Evolutionary conservation across 2,888 invertebrate genomes (phyloP).

Genomic region (Meloe dianella): DNA sequence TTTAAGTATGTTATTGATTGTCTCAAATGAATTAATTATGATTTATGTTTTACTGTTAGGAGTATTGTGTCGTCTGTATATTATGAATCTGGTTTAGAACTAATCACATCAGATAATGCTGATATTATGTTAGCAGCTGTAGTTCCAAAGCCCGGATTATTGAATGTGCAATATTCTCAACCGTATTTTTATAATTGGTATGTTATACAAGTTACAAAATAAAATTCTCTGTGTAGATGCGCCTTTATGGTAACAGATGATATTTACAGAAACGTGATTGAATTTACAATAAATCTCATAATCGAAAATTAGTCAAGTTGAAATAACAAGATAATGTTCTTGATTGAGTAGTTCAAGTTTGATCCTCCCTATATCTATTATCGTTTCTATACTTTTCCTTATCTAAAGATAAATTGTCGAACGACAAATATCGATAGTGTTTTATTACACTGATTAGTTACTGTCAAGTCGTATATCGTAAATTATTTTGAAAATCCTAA

Average conservation of each 20-base stretch:
- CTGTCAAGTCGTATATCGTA: background rate
- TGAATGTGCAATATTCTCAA: conserved; percentile 49
- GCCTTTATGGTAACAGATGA: too few species aligned
- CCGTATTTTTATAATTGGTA: conserved; percentile 55
- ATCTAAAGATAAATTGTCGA: conserved; percentile 3
- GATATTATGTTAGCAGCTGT: conserved; percentile 53
- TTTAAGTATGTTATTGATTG: conserved; percentile 51
- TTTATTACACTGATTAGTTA: background rate
- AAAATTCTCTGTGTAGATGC: background rate
- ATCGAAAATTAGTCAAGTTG: background rate
- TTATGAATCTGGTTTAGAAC: conserved; percentile 46
- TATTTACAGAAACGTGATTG: background rate
- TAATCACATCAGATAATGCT: conserved; percentile 44
- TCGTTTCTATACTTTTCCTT: background rate
- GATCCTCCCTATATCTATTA: background rate
- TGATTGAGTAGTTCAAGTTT: background rate
- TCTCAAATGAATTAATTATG: conserved; percentile 13
- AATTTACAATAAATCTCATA: background rate
- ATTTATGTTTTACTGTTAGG: conserved; percentile 32
- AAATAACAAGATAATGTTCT: background rate
- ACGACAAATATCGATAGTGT: background rate
- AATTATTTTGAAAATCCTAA: background rate
- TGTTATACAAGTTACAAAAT: background rate
- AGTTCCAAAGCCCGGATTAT: conserved; percentile 42
- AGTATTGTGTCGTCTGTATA: conserved; percentile 41